phyloP scores from a whole-genome alignment of 2,888 invertebrate genomes.

The Tiliacea citrago region DNA sequence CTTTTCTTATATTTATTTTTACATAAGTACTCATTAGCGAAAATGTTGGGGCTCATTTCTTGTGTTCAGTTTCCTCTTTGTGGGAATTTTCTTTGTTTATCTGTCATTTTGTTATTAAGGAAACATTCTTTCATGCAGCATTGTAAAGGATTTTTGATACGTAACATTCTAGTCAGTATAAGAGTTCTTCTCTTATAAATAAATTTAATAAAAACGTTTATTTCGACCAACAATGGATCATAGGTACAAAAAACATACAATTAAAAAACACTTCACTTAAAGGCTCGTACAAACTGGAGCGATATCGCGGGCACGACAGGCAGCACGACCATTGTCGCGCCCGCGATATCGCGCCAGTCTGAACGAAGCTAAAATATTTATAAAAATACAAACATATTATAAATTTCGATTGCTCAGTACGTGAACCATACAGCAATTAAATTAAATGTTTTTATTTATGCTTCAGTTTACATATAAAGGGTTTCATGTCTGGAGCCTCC shows the following conservation, averaged over 20 bases:
- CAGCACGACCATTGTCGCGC: too few species aligned
- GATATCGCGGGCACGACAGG: too few species aligned
- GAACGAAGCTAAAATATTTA: background rate
- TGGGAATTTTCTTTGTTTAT: conserved; percentile 20
- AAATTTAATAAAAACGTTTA: background rate
- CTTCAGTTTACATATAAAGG: too few species aligned
- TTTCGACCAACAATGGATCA: background rate
- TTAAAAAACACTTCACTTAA: background rate
- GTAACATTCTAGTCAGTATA: background rate
- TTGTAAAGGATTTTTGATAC: conserved; percentile 11
- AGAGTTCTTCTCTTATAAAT: background rate
- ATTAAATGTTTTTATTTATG: too few species aligned
- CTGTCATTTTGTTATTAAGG: conserved; percentile 3
- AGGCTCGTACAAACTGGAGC: too few species aligned
- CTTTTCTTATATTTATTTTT: conserved; percentile 11
- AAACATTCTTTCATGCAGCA: conserved; percentile 9
- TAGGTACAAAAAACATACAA: background rate
- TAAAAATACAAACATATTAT: background rate
- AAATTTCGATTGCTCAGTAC: background rate
- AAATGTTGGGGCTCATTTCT: conserved; percentile 18
- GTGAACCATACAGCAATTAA: background rate
- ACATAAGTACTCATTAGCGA: conserved; percentile 32
- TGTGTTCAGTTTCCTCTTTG: conserved; percentile 19
- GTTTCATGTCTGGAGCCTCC: too few species aligned
- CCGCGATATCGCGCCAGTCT: too few species aligned